Base-by-base conservation (phyloP, 2,888 invertebrate species). In the Keiferia lycopersicella region DNA sequence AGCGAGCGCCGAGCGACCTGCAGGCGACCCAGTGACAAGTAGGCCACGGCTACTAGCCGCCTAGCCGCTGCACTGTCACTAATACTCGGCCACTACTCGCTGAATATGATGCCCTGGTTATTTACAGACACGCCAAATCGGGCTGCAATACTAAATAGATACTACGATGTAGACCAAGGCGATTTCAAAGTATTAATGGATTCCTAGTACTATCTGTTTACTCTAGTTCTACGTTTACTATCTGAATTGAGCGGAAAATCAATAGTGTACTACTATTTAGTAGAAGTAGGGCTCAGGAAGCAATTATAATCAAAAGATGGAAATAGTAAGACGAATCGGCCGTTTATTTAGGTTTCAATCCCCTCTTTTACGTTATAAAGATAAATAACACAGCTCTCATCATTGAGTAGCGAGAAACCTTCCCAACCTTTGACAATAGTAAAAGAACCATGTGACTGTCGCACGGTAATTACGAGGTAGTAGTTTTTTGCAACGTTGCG, bases 11-110 rank as follows among this genome's bases (percentile, higher is more conserved):
- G 66, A 69, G 66, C 63, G 66, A 67, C 68, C 69, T 66, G 67
- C 70, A 68, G 67, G 70, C 72, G 72, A 68, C 73, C 68, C 70
- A 69, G 61, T 69, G 68, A 65, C 78, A 86, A 82, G 74, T 86
- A 84, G 86, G 85, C 86, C 87, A 86, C 74, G 86, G 85, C 80
- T 85, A 77, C 79, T 73, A 73, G 73, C 73, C 68, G 71, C 72
- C 78, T 73, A 67, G 70, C 69, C 77, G 72, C 76, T 77, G 76
- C 62, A 77, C 75, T 76, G 74, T 73, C 76, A 76, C 68, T 68
- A 66, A 64, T 67, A 70, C 69, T 66, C n/a, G 56, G 16, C 56
- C 56, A 34, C 66, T 67, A 63, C 66, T 63, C 60, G 62, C 20
- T 60, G 45, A 61, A 63, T 61, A 51, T 53, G 38, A 61, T 34